Evolutionary conservation across 2,113 vertebrate species (phyloP), one percentile per base, ranked within the genome.

Genomic region (Callithrix jacchus): DNA sequence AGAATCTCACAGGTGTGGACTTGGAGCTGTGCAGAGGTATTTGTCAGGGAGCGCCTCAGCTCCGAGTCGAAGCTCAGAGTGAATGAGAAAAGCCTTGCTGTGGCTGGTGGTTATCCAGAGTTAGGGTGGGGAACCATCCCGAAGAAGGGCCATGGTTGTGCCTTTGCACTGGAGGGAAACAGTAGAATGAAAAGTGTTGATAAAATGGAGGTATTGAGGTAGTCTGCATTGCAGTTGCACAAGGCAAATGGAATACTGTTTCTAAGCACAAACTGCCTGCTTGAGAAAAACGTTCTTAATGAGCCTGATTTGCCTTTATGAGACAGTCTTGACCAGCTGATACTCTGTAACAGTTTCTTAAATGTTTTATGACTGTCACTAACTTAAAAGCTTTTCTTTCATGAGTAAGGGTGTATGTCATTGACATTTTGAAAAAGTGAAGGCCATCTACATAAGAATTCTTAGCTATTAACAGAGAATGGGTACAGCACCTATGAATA

Each of bases 341-440:
- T 73, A 64, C 30, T 58, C 23, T 49, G 27, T 45, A 83, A 0
- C 16, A 68, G 21, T 89, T 92, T 93, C 64, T 40, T 85, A 71
- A 81, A 56, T 10, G 71, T 56, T 54, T 92, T 85, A 35, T 61
- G 66, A 56, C 27, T 47, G 11, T 87, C 52, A 37, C 71, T 77
- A 32, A 84, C 42, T 61, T 73, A 70, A 58, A 76, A 64, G 49
- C 42, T 92, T 83, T 66, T 66, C 49, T 79, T 91, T 88, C 45
- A 70, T 8, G 35, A 87, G 10, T 58, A 87, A 21, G 52, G 56
- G 8, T 56, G 25, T 93, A 3, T 66, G 40, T 66, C 27, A 13
- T 77, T 70, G 68, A 88, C 3, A 0, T 85, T 97, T 95, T 96
- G 61, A 89, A 93, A 96, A 45, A 80, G 11, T 42, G 10, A 87